phyloP scores from a whole-genome alignment of 2,113 vertebrate genomes.

The Coptodon bakossiorum region DNA sequence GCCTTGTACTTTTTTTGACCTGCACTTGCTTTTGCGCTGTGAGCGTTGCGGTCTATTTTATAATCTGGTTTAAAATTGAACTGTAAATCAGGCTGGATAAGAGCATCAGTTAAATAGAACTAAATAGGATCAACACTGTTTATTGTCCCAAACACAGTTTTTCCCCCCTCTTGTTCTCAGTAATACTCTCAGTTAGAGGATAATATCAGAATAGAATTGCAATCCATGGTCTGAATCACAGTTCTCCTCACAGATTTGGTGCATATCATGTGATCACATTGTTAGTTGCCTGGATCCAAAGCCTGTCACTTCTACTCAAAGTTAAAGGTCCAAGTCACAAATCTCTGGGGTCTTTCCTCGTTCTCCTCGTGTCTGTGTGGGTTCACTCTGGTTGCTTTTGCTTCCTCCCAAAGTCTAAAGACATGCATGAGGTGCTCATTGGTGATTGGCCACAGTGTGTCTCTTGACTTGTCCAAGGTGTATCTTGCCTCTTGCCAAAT shows the following conservation, averaged over 20 bases:
- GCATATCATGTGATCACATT: neutral
- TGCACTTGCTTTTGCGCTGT: neutral
- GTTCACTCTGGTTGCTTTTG: neutral
- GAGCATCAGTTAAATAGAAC: neutral
- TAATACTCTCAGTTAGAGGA: neutral
- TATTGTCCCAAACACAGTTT: neutral
- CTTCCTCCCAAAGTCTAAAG: neutral
- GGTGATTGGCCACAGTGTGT: neutral
- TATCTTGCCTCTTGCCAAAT: neutral
- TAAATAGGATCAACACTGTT: neutral
- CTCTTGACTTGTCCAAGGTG: neutral
- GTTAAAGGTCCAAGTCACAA: neutral
- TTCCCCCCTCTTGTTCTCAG: fast-evolving
- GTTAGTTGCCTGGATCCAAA: neutral
- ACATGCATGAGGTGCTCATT: neutral
- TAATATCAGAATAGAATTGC: neutral
- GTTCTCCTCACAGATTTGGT: neutral
- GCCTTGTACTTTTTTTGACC: neutral
- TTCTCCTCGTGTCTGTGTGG: neutral
- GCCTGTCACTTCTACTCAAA: neutral
- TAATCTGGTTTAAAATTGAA: neutral
- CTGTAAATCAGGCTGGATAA: neutral
- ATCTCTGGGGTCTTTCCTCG: neutral
- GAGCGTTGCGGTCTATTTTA: neutral
- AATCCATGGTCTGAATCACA: neutral